phyloP scores from a whole-genome alignment of 2,888 invertebrate species.

The Apamea sordens region DNA sequence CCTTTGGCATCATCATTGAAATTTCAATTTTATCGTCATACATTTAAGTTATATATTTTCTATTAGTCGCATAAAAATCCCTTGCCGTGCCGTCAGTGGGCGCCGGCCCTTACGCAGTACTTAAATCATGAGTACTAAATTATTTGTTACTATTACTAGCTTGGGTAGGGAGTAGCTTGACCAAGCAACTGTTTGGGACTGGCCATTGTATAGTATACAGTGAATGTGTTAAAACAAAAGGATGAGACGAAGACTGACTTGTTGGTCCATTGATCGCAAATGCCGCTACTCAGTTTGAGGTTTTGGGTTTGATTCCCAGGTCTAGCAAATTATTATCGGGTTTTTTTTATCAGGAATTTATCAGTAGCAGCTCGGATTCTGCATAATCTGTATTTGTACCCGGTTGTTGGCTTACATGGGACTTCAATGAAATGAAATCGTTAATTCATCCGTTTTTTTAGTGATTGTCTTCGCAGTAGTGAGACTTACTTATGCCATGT shows the following conservation, averaged over 20 bases:
- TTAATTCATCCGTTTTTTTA: background rate
- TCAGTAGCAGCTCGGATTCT: background rate
- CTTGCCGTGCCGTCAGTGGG: too few relatives aligned
- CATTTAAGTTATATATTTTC: too few relatives aligned
- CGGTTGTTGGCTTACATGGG: background rate
- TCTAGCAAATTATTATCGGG: background rate
- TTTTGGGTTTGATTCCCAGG: background rate
- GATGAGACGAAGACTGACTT: background rate
- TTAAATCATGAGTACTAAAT: slow-evolving; percentile 30
- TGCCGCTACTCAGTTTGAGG: background rate
- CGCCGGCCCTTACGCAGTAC: slow-evolving; percentile 2
- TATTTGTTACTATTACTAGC: slow-evolving; percentile 8
- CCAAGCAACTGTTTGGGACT: background rate
- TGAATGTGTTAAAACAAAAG: too few relatives aligned
- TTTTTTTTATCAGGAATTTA: background rate
- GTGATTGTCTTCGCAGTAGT: background rate
- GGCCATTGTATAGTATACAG: background rate
- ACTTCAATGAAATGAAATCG: background rate
- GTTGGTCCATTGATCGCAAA: background rate
- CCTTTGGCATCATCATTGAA: too few relatives aligned
- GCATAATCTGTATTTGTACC: background rate
- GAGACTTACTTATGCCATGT: too few relatives aligned
- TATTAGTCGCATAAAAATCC: too few relatives aligned
- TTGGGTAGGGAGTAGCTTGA: background rate
- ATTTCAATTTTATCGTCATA: too few relatives aligned